Base-by-base conservation (phyloP, 2,113 vertebrate genomes). In the Bubalus kerabau region DNA sequence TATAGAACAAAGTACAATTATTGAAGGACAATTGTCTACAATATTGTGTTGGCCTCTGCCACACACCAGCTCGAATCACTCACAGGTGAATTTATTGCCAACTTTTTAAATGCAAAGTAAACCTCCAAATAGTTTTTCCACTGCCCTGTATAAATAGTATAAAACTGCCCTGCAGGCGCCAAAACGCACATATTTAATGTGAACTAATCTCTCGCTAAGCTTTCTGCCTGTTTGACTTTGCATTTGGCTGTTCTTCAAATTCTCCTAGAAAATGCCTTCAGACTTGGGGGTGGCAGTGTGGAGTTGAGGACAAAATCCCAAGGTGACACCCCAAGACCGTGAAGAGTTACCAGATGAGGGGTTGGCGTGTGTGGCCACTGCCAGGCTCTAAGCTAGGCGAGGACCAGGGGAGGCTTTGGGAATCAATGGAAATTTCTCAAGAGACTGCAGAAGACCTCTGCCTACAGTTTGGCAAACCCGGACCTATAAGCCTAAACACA, bases 211-310 rank as follows among this genome's bases (percentile, higher is more conserved):
- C 87, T 19, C 67, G 15, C 36, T 78, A 43, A 85, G 11, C 17
- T 95, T 90, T 87, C 26, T 93, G 48, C 30, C 57, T 81, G 10
- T 94, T 64, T 85, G 90, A 82, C 13, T 96, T 92, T 86, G 94
- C 76, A n/a, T 84, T 85, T 60, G 95, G 92, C 87, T 81, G 0
- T 21, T 86, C 48, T 62, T 93, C 82, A 87, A 81, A 89, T 67
- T 16, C 30, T 64, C 6, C 84, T 82, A 19, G 60, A 78, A 94
- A 94, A 88, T 30, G 30, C 40, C 52, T 92, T 87, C 43, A 81
- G 46, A 15, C 28, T 30, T 86, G 9, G 32, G 12, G 5, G 46
- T 23, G 86, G 85, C 52, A 7, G 10, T 5, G 0, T 64, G 26
- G 43, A 13, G 15, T 17, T 36, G n/a, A 32, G 21, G 54, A 59